phyloP scores from a whole-genome alignment of 2,113 vertebrate species.

The Meleagris gallopavo region DNA sequence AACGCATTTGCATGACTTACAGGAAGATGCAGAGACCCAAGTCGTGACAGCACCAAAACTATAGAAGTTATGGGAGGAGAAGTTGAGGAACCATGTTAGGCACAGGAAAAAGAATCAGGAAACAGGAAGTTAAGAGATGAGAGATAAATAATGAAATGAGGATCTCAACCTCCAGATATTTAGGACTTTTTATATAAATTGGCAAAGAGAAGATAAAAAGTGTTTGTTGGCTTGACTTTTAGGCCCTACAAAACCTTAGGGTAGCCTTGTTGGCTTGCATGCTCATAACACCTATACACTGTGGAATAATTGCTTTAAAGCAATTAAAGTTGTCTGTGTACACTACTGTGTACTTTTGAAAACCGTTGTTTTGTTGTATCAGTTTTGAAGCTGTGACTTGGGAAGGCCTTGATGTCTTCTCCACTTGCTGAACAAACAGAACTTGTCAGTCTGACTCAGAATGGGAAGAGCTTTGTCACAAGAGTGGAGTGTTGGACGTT shows the following conservation, averaged over 20 bases:
- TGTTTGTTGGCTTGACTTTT: not conserved
- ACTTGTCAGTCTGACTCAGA: constrained; percentile 25
- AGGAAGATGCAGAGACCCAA: not conserved
- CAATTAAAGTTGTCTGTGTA: not conserved
- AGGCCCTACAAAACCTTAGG: not conserved
- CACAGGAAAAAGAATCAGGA: not conserved
- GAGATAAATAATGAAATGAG: fast-evolving
- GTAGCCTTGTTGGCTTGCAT: not conserved
- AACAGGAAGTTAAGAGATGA: not conserved
- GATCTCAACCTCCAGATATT: not conserved
- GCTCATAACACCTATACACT: fast-evolving
- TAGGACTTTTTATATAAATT: not conserved
- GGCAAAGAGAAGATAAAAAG: not conserved
- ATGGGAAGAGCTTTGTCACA: not conserved
- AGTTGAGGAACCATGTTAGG: not conserved
- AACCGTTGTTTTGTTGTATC: not conserved
- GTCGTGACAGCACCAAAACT: not conserved
- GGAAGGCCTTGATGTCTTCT: not conserved
- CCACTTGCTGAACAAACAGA: not conserved
- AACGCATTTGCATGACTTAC: not conserved
- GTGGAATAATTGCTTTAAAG: not conserved
- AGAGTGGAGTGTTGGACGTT: not conserved
- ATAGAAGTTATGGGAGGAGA: fast-evolving
- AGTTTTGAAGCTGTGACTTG: not conserved
- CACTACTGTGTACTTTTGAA: not conserved